Base-by-base conservation (phyloP, 2,797 vertebrate genomes). In the Schizopygopsis malacanthus region DNA sequence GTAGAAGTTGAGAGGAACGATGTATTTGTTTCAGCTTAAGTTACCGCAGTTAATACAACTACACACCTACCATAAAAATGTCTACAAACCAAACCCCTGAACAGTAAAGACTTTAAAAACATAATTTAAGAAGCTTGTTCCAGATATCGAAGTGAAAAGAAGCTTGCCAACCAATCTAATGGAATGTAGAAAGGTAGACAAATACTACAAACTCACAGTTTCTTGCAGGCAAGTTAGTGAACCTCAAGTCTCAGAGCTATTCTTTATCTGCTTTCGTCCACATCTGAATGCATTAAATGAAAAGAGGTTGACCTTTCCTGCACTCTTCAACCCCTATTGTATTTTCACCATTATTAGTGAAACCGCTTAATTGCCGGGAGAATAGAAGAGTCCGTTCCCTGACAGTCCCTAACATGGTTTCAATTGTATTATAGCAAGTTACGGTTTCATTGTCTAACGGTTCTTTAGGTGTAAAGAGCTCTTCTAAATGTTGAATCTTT, bases 381-480 rank as follows among this genome's bases (percentile, higher is more conserved):
- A 39, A n/a, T 3, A 22, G 11, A 63, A 81, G 28, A n/a, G 11
- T 37, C 18, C 45, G 28, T 45, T 28, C 6, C 20, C 11, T 13
- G 56, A 54, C 15, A 43, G n/a, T 15, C 22, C 1, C 7, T 5
- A 33, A 37, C 16, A 50, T 45, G 45, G 45, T 76, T 80, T 67
- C 25, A 20, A 10, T 50, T 81, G 63, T 81, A 15, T 81, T n/a
- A 33, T 37, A 81, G 43, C 10, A 69, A 70, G 59, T 79, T 47
- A 45, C 45, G 10, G 25, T 18, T 37, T 10, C 41, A 33, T 70
- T 15, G 22, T 39, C 6, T 39, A 11, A 59, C n/a, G n/a, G 13
- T 43, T 25, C 15, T 73, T 73, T 50, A 47, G 6, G 47, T 72
- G 70, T 72, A 45, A 45, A 43, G 22, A 43, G 15, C 13, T 67